Percentiles rank a stretch among this genome's conserved stretches.
Conservation (phyloP, 2,113 vertebrate species). For the Barbus barbus region DNA sequence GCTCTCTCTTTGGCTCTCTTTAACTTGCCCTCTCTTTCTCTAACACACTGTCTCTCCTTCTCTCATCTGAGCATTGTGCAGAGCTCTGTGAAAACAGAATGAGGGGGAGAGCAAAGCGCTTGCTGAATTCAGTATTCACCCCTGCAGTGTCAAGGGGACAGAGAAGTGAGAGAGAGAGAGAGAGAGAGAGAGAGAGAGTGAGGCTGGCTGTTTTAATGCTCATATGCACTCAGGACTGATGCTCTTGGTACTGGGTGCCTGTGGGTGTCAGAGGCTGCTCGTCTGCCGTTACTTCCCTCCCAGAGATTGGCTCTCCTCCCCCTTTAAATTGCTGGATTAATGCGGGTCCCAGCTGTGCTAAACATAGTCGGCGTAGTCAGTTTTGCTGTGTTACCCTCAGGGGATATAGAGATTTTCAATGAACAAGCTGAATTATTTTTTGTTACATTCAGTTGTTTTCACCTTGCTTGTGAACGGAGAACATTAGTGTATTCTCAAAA, state of each 20-base stretch:
- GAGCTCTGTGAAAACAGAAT: slow-evolving; percentile 41
- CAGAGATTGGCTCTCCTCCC: slow-evolving; percentile 41
- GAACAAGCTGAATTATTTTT: slow-evolving; percentile 25
- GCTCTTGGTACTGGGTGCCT: background rate
- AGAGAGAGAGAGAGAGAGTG: slow-evolving; percentile 23
- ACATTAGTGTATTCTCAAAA: background rate
- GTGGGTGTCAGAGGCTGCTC: slow-evolving; percentile 37
- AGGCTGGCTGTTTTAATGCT: slow-evolving; percentile 19
- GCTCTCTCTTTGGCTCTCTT: background rate
- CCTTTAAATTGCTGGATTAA: slow-evolving; percentile 46
- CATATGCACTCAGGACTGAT: slow-evolving; percentile 17
- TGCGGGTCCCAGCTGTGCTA: slow-evolving; percentile 11
- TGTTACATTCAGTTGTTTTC: slow-evolving; percentile 27
- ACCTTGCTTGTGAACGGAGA: background rate
- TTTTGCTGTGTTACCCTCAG: slow-evolving; percentile 39
- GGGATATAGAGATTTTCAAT: slow-evolving; percentile 38
- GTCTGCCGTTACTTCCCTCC: background rate
- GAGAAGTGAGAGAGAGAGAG: slow-evolving; percentile 2
- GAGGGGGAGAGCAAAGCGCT: slow-evolving; percentile 40
- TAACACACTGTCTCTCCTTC: slow-evolving; percentile 30
- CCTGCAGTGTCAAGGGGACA: slow-evolving; percentile 38
- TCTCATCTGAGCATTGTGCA: slow-evolving; percentile 43
- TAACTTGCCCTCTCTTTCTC: slow-evolving; percentile 5
- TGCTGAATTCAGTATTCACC: slow-evolving; percentile 40
- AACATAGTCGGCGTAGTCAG: slow-evolving; percentile 23